phyloP scores from a whole-genome alignment of 2,888 invertebrate species.

The Drosophila formosana region DNA sequence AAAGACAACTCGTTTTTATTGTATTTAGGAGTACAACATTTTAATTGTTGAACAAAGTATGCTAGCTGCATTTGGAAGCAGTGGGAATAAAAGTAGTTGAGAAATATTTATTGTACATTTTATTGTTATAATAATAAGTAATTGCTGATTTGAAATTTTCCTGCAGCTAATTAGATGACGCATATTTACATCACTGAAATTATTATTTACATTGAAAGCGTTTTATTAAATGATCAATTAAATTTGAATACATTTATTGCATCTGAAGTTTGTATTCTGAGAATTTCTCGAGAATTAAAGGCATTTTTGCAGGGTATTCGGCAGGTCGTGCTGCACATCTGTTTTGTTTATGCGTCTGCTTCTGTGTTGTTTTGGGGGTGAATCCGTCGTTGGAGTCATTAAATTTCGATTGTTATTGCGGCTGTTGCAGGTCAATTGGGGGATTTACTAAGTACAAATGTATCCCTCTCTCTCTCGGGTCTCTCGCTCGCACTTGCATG shows the following conservation, averaged over 20 bases:
- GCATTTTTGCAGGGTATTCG: slow-evolving; percentile 13
- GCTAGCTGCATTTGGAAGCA: not conserved
- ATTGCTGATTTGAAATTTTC: too few species aligned
- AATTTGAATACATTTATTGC: too few species aligned
- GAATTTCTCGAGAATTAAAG: too few species aligned
- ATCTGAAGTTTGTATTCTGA: too few species aligned
- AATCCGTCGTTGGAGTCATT: slow-evolving; percentile 29
- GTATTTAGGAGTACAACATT: not conserved
- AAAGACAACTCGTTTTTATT: not conserved
- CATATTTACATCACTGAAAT: too few species aligned
- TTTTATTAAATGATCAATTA: too few species aligned
- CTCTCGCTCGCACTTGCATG: not conserved
- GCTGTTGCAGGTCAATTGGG: slow-evolving; percentile 40
- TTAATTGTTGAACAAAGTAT: not conserved
- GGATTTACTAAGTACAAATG: slow-evolving; percentile 12
- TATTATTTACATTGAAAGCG: too few species aligned
- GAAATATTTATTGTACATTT: too few species aligned
- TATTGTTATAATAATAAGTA: too few species aligned
- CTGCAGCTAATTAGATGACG: too few species aligned
- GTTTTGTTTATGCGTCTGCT: slow-evolving; percentile 13
- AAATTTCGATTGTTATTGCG: slow-evolving; percentile 28
- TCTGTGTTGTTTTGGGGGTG: slow-evolving; percentile 1
- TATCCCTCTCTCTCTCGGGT: not conserved
- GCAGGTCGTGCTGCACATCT: not conserved
- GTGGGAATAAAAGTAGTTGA: too few species aligned